phyloP scores from a whole-genome alignment of 2,888 invertebrate species.

The Hipparchia sbordonii region DNA sequence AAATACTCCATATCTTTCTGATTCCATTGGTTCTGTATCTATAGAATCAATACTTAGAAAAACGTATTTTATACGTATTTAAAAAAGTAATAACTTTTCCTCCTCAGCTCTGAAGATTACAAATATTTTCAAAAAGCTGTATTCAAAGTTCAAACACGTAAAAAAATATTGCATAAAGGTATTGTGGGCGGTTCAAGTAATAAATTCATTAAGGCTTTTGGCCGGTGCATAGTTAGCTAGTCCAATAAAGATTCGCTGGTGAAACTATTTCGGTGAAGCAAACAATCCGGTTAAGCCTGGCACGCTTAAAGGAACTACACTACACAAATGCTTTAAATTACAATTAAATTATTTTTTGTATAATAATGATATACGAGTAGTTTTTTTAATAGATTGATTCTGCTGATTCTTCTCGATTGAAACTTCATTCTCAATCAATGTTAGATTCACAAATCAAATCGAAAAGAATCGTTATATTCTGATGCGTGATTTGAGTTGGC shows the following conservation, averaged over 20 bases:
- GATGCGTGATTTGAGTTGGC: too few species aligned
- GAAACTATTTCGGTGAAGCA: conserved; percentile 52
- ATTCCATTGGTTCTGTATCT: too few species aligned
- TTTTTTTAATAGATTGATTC: too few species aligned
- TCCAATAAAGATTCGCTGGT: conserved; percentile 17
- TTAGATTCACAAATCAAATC: too few species aligned
- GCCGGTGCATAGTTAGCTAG: conserved; percentile 6
- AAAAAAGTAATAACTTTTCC: too few species aligned
- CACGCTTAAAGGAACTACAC: conserved; percentile 41
- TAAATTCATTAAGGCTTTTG: conserved; percentile 9
- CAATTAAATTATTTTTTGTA: background rate
- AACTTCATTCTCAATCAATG: too few species aligned
- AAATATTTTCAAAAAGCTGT: background rate
- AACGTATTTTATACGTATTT: too few species aligned
- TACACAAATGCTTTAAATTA: conserved; percentile 28
- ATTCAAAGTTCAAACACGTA: background rate
- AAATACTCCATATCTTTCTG: too few species aligned
- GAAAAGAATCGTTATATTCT: too few species aligned
- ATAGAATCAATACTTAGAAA: too few species aligned
- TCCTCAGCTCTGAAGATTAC: background rate
- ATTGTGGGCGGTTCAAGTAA: background rate
- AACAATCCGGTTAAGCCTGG: conserved; percentile 69
- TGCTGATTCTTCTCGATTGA: too few species aligned
- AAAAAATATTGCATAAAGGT: conserved; percentile 10
- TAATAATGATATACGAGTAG: too few species aligned